Evolutionary conservation across 2,888 invertebrate species (phyloP).

Genomic region (Stictocephala bisonia): DNA sequence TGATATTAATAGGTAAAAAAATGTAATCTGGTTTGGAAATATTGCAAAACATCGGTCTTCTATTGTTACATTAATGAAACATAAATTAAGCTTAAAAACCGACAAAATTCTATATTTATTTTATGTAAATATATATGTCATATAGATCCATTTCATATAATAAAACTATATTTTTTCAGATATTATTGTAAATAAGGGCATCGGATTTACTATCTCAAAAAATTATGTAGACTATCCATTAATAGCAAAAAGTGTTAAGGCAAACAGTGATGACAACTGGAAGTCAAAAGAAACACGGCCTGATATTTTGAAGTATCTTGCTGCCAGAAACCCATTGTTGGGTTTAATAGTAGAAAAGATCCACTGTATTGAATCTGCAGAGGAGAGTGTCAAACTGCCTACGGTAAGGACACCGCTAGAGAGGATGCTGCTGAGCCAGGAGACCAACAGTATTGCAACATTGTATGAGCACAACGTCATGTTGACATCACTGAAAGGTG

Average conservation of each 20-base stretch:
- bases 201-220: background rate
- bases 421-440: conserved; percentile 70
- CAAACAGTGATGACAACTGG: conserved; percentile 15
- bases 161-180: conserved; percentile 3
- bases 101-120: no score
- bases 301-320: conserved; percentile 66
- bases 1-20: no score
- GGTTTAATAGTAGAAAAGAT: conserved; percentile 76
- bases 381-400: conserved; percentile 22
- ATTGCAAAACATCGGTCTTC: no score
- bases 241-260: background rate
- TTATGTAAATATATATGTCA: no score
- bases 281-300: conserved; percentile 23
- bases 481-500: conserved; percentile 71
- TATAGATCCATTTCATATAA: no score
- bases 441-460: conserved; percentile 68
- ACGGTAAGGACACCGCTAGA: conserved; percentile 66
- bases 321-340: conserved; percentile 75
- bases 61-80: no score
- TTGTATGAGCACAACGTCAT: conserved; percentile 71
- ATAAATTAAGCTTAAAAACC: no score
- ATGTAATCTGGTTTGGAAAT: no score
- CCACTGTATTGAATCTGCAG: conserved; percentile 66
- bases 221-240: background rate
- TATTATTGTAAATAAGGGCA: conserved; percentile 18